Conservation (phyloP, 2,113 vertebrate genomes). For the Pagrus major region DNA sequence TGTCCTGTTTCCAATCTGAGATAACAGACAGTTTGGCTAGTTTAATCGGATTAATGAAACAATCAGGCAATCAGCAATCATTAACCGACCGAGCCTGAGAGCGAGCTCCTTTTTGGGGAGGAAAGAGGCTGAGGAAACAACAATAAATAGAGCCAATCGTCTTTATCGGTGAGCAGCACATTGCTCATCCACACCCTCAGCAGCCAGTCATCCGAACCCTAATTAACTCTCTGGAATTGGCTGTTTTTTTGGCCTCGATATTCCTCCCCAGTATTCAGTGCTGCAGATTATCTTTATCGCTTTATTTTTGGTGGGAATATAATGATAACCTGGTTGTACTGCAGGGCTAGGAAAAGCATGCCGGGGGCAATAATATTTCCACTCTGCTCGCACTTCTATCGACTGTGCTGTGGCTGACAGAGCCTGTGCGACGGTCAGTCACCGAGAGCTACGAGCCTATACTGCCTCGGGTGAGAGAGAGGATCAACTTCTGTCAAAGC, state of each 20-base stretch:
- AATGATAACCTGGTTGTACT: constrained; percentile 57
- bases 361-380: constrained; percentile 57
- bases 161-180: constrained; percentile 77
- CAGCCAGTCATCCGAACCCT: constrained; percentile 70
- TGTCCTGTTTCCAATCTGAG: constrained; percentile 49
- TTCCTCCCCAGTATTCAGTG: constrained; percentile 52
- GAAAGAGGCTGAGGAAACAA: constrained; percentile 53
- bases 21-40: constrained; percentile 54
- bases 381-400: constrained; percentile 49
- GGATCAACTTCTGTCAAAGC: constrained; percentile 16
- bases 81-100: constrained; percentile 48
- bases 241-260: constrained; percentile 55
- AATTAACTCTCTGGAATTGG: constrained; percentile 80
- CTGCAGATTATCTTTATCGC: constrained; percentile 58
- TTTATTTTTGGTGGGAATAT: constrained; percentile 49
- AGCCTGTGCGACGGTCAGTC: constrained; percentile 36
- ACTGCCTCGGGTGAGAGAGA: constrained; percentile 22
- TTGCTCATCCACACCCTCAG: constrained; percentile 74
- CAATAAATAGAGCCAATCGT: constrained; percentile 68
- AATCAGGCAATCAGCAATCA: constrained; percentile 67
- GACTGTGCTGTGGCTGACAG: constrained; percentile 39
- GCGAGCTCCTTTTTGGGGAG: not conserved
- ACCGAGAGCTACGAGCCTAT: constrained; percentile 24
- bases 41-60: constrained; percentile 75
- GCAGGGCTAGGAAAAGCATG: constrained; percentile 48